Conservation (phyloP, 2,797 vertebrate genomes). For the Vipera latastei region DNA sequence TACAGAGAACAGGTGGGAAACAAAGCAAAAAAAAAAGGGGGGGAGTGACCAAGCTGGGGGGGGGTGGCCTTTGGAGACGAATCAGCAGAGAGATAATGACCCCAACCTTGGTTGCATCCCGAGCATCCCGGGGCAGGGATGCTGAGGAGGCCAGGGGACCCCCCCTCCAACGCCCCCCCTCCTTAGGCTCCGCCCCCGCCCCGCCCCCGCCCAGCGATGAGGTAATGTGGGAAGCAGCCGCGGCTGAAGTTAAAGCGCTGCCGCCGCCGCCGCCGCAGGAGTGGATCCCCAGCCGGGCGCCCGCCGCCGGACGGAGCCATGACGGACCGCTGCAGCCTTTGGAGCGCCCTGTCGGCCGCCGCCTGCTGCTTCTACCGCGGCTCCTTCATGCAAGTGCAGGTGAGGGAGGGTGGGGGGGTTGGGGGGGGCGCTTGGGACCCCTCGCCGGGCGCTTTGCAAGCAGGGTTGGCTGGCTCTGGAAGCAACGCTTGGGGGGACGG, state of each 20-base stretch:
- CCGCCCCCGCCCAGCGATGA: conserved; percentile 70
- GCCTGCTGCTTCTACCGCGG: conserved; percentile 99
- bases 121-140: too few species aligned
- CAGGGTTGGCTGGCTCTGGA: too few species aligned
- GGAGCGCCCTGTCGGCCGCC: conserved; percentile 95
- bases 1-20: not conserved
- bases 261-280: conserved; percentile 45
- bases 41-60: not conserved
- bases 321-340: conserved; percentile 96
- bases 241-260: conserved; percentile 73
- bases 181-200: conserved; percentile 27
- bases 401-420: conserved; percentile 65
- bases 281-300: not conserved
- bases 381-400: conserved; percentile 98
- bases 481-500: too few species aligned
- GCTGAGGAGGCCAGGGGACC: not conserved
- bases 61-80: not conserved
- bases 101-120: not conserved
- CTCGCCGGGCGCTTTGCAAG: not conserved
- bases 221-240: conserved; percentile 72
- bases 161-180: conserved; percentile 25
- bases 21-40: not conserved
- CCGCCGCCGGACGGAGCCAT: conserved; percentile 67
- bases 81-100: not conserved
- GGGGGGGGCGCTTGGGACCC: not conserved